Evolutionary conservation across 2,888 invertebrate genomes (phyloP), one percentile per base, ranked within the genome.

Genomic region (Stomorhina lunata): DNA sequence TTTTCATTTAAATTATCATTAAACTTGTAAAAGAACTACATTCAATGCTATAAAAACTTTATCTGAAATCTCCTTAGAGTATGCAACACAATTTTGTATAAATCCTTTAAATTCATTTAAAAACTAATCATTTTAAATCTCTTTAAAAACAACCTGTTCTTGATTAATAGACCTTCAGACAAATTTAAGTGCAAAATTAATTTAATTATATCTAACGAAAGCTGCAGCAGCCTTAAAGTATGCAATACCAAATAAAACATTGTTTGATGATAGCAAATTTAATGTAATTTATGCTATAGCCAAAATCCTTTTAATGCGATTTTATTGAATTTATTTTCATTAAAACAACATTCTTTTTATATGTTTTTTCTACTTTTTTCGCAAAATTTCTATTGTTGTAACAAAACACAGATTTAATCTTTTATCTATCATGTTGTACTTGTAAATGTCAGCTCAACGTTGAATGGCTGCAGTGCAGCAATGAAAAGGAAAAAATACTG

Each of bases 311-410:
- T 77, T 77, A 77, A 61, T 77, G 17, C 69, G 5, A 43, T 61
- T 65, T 78, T 75, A 82, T 79, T 82, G 69, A 82, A 79, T 82
- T 79, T 73, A 78, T 68, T 55, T 73, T 55, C 81, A 79, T 82
- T 79, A 65, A 75, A 71, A n/a, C n/a, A n/a, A n/a, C 9, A 75
- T 65, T 71, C 50, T 59, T 59, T 80, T 43, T 37, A 59, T 57
- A 71, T 48, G 48, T 48, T 66, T 37, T 15, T 6, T 34, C 20
- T n/a, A n/a, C n/a, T n/a, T n/a, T n/a, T n/a, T n/a, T n/a, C n/a
- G n/a, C n/a, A 50, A 43, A 65, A 55, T 75, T 65, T 75, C 43
- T 66, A 80, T 80, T 73, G 66, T 66, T 59, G 50, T 48, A 77
- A 75, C 61, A 45, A 72, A 68, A 63, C n/a, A 78, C 63, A 65